phyloP scores from a whole-genome alignment of 1,140 invertebrate species.

The Aphelenchoides fujianensis region DNA sequence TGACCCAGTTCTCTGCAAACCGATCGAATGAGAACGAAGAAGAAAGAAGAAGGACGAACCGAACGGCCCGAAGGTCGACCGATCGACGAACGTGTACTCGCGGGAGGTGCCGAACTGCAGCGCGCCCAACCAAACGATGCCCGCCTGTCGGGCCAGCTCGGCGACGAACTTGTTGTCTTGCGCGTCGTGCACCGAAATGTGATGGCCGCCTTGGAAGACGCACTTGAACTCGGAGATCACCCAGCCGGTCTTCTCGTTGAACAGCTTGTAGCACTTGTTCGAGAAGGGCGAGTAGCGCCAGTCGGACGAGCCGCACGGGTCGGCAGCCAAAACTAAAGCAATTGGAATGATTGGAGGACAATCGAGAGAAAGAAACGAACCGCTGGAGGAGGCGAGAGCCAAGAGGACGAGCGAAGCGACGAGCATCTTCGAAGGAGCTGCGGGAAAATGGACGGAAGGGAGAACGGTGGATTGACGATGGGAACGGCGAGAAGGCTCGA shows the following conservation, averaged over 20 bases:
- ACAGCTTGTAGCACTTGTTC: conserved; percentile 34
- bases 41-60: no score
- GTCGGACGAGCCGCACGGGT: conserved; percentile 17
- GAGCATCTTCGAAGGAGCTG: no score
- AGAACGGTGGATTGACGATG: no score
- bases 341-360: neutral
- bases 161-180: conserved; percentile 31
- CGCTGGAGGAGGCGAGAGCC: no score
- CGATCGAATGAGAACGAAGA: neutral
- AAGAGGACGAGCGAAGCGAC: neutral
- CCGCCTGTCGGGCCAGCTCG: conserved; percentile 34
- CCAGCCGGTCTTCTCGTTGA: conserved; percentile 23
- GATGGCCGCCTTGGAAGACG: conserved; percentile 22
- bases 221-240: conserved; percentile 31
- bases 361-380: neutral
- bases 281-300: conserved; percentile 27
- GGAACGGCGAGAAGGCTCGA: no score
- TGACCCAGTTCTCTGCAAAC: conserved; percentile 37
- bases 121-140: conserved; percentile 45
- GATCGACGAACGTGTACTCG: conserved; percentile 39
- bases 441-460: no score
- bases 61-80: conserved; percentile 36
- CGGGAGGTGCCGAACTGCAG: conserved; percentile 38
- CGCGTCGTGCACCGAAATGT: conserved; percentile 26
- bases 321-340: neutral